phyloP scores from a whole-genome alignment of 2,888 invertebrate genomes.

The Torymus aiolomorphi region DNA sequence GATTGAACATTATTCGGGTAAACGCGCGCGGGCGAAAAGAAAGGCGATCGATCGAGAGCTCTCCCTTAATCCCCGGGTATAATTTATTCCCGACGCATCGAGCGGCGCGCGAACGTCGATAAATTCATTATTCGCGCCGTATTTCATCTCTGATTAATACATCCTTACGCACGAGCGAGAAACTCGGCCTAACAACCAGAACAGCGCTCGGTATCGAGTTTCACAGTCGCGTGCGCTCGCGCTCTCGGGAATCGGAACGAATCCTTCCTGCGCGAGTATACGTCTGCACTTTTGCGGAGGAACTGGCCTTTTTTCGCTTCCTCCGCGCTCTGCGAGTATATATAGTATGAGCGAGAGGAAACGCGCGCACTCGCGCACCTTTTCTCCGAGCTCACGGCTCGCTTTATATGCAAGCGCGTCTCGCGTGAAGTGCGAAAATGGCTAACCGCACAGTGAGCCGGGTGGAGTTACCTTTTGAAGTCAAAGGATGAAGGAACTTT shows the following conservation, averaged over 20 bases:
- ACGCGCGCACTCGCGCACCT: too few relatives aligned
- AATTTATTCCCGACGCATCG: slow-evolving; percentile 27
- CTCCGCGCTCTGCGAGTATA: not conserved
- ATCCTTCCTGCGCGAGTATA: not conserved
- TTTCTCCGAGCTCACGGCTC: too few relatives aligned
- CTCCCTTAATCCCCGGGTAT: slow-evolving; percentile 13
- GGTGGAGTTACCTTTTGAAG: too few relatives aligned
- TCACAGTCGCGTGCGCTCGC: not conserved
- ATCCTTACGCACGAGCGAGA: slow-evolving; percentile 18
- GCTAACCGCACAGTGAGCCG: too few relatives aligned
- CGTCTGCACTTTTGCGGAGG: too few relatives aligned
- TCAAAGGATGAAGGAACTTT: too few relatives aligned
- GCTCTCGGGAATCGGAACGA: slow-evolving; percentile 28
- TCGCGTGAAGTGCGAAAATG: too few relatives aligned
- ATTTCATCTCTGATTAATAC: slow-evolving; percentile 49
- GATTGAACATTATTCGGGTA: not conserved
- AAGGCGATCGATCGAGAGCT: not conserved
- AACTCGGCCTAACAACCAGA: not conserved
- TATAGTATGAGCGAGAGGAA: too few relatives aligned
- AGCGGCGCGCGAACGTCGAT: slow-evolving; percentile 14
- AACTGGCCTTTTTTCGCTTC: not conserved
- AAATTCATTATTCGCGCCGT: slow-evolving; percentile 43
- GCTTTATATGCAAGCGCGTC: too few relatives aligned
- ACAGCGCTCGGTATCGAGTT: slow-evolving; percentile 4
- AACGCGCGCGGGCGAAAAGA: not conserved